Evolutionary conservation across 2,797 vertebrate species (phyloP).

Genomic region (Luscinia luscinia): DNA sequence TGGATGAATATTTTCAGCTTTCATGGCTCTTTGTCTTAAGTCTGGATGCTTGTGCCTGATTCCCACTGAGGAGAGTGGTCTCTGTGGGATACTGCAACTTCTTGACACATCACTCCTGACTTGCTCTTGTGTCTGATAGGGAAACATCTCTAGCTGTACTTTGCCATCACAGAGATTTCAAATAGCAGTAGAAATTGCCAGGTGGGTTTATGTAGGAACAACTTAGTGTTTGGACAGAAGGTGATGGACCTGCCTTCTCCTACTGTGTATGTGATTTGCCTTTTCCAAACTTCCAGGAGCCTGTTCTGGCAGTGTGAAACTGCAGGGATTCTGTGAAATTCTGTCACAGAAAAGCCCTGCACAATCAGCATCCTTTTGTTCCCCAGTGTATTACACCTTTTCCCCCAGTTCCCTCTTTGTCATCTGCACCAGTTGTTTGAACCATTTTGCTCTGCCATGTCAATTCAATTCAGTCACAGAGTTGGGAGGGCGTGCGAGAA

Average conservation of each 20-base stretch:
- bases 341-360: background rate
- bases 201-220: background rate
- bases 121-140: background rate
- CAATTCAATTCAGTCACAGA: background rate
- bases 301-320: background rate
- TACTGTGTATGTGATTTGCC: background rate
- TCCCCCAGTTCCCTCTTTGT: background rate
- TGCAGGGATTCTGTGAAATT: background rate
- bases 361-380: background rate
- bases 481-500: rapidly evolving
- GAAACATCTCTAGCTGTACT: background rate
- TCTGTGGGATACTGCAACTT: background rate
- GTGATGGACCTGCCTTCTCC: background rate
- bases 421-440: background rate
- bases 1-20: background rate
- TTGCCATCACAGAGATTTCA: background rate
- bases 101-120: background rate
- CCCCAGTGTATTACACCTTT: background rate
- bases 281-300: background rate
- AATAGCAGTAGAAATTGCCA: background rate
- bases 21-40: background rate
- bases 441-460: background rate
- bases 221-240: background rate
- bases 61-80: background rate
- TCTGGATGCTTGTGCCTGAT: background rate